Percentiles rank a stretch among this genome's conserved stretches.
Evolutionary conservation across 2,113 vertebrate species (phyloP).

Genomic region (Albula goreensis): DNA sequence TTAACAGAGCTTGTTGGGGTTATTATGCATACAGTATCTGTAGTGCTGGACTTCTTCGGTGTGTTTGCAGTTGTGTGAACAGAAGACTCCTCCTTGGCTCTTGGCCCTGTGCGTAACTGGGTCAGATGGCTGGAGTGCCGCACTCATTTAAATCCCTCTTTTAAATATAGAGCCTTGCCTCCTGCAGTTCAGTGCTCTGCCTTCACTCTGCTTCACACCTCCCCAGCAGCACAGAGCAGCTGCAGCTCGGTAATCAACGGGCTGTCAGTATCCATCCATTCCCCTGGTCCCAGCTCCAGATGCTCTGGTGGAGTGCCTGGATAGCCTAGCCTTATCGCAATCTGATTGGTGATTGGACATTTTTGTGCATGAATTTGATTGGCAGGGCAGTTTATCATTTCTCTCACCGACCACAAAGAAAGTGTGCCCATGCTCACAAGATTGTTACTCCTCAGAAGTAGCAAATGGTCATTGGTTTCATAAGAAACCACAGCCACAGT

Average conservation of each 20-base stretch:
- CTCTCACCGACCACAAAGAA: no score
- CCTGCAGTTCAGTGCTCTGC: neutral
- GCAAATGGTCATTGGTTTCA: no score
- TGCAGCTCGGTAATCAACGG: neutral
- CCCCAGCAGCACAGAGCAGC: neutral
- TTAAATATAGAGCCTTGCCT: constrained; percentile 8
- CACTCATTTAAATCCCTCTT: neutral
- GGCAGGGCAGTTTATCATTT: no score
- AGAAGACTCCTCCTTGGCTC: neutral
- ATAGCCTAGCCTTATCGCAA: no score
- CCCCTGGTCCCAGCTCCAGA: no score
- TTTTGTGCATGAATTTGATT: no score
- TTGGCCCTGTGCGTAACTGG: constrained; percentile 1
- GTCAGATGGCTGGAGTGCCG: constrained; percentile 1
- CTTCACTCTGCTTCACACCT: neutral
- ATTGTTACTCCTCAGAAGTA: no score
- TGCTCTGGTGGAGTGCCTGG: no score
- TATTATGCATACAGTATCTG: neutral
- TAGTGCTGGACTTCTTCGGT: neutral
- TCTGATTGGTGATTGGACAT: no score
- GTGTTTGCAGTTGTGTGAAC: neutral
- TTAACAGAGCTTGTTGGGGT: neutral
- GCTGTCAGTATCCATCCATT: neutral
- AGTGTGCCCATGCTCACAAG: no score
- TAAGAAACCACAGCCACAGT: no score